Base-by-base conservation (phyloP, 2,888 invertebrate genomes). In the Gibbula magus region DNA sequence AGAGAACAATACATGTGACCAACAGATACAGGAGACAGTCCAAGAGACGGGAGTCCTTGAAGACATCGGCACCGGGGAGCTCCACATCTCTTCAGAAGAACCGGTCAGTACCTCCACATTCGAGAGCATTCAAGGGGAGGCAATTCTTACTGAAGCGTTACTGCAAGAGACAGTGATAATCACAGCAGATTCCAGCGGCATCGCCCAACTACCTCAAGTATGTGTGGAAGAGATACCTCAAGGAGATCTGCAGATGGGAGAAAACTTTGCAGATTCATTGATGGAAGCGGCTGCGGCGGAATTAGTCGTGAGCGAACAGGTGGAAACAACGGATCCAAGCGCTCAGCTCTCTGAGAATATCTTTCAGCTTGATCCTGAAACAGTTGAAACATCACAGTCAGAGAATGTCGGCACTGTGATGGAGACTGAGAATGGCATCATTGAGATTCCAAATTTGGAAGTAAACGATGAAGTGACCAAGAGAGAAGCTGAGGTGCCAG, bases 231-330 rank as follows among this genome's bases (percentile, higher is more conserved):
- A 29, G 8, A 54, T 52, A 10, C 35, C 75, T 20, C 53, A 75
- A 29, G 53, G 29, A 18, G 75, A 35, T 16, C 29, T 52, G 32
- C 39, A 39, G 25, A 51, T 39, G 25, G 74, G 51, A 51, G 20
- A 54, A 20, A 53, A 52, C 20, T 75, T 75, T 32, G 75, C 75
- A 8, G 75, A 75, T 54, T 32, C 75, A n/a, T 54, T 75, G 54
- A 75, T 75, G 35, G 53, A 75, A 32, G 54, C 75, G 7, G 54
- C 53, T 29, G 25, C 53, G 4, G 54, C 75, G 0, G 75, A 75
- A 32, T 20, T 75, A n/a, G 75, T 75, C 18, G 32, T 75, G 1
- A 73, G 73, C 3, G 32, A 67, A 16, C 67, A 67, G 67, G 74
- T 25, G 1, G n/a, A 29, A 54, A 20, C 75, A 5, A 20, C 54